Percentiles rank a stretch among this genome's conserved stretches.
Conservation (phyloP, 2,888 invertebrate species). For the Campopleginae sp. region DNA sequence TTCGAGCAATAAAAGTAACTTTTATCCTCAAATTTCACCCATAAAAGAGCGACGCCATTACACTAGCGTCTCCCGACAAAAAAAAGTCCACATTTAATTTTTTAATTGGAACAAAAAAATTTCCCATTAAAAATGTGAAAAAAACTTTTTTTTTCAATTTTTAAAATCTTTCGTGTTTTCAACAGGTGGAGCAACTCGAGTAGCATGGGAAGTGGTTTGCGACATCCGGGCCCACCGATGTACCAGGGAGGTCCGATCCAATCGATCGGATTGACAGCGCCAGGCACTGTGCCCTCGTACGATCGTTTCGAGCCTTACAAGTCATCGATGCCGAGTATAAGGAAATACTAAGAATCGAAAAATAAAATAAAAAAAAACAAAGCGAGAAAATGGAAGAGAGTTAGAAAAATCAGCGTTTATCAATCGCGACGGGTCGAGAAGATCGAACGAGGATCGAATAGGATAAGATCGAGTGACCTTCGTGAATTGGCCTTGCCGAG, state of each 20-base stretch:
- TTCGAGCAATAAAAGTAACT: background rate
- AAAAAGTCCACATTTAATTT: slow-evolving; percentile 1
- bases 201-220: slow-evolving; percentile 80
- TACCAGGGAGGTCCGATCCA: slow-evolving; percentile 82
- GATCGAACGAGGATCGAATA: slow-evolving; percentile 33
- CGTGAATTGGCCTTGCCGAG: slow-evolving; percentile 34
- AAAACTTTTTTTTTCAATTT: too few relatives aligned
- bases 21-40: background rate
- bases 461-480: slow-evolving; percentile 23
- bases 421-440: slow-evolving; percentile 40
- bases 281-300: slow-evolving; percentile 80
- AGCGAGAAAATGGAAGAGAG: background rate
- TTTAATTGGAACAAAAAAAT: too few relatives aligned
- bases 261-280: slow-evolving; percentile 80
- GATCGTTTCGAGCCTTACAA: slow-evolving; percentile 83
- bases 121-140: too few relatives aligned
- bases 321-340: slow-evolving; percentile 81
- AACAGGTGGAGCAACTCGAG: slow-evolving; percentile 82
- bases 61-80: background rate
- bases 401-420: slow-evolving; percentile 22
- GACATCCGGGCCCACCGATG: slow-evolving; percentile 82
- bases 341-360: slow-evolving; percentile 81
- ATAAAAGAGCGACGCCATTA: background rate
- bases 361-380: background rate
- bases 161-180: too few relatives aligned